phyloP scores from a whole-genome alignment of 2,888 invertebrate species.

The Cataglyphis albicans region DNA sequence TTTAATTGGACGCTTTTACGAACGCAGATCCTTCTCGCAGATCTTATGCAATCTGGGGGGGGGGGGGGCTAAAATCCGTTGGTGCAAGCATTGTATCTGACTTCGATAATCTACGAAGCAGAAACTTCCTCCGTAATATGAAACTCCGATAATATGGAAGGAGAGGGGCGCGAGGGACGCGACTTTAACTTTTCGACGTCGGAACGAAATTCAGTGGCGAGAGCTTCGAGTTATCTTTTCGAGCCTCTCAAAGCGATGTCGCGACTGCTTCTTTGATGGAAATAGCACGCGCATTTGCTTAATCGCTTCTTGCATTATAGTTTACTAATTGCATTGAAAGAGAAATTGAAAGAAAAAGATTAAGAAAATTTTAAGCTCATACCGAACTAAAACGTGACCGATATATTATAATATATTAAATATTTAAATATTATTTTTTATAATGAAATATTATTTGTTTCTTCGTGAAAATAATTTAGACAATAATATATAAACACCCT shows the following conservation, averaged over 20 bases:
- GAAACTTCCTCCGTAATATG: slow-evolving; percentile 51
- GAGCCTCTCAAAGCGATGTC: slow-evolving; percentile 34
- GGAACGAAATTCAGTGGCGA: slow-evolving; percentile 50
- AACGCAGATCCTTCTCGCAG: not conserved
- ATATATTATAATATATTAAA: not conserved
- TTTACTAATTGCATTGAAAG: not conserved
- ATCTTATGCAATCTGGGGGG: slow-evolving; percentile 21
- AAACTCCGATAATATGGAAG: slow-evolving; percentile 39
- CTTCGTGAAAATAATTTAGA: not conserved
- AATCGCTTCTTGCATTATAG: slow-evolving; percentile 31
- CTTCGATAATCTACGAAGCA: slow-evolving; percentile 52
- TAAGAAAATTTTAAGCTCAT: not conserved
- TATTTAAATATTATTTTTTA: not conserved
- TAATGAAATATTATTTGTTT: not conserved
- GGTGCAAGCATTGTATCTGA: slow-evolving; percentile 36
- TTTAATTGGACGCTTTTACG: not conserved
- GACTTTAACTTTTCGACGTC: slow-evolving; percentile 43
- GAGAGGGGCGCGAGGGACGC: too few species aligned
- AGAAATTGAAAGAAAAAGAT: not conserved
- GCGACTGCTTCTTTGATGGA: slow-evolving; percentile 31
- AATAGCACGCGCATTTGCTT: slow-evolving; percentile 5
- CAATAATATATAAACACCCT: not conserved
- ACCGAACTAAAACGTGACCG: not conserved
- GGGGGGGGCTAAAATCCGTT: slow-evolving; percentile 4
- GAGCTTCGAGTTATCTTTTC: slow-evolving; percentile 49